A percentile compares a stretch with the other conserved stretches of the same genome.
phyloP scores from a whole-genome alignment of 2,888 invertebrate species.

The Volucella bombylans region DNA sequence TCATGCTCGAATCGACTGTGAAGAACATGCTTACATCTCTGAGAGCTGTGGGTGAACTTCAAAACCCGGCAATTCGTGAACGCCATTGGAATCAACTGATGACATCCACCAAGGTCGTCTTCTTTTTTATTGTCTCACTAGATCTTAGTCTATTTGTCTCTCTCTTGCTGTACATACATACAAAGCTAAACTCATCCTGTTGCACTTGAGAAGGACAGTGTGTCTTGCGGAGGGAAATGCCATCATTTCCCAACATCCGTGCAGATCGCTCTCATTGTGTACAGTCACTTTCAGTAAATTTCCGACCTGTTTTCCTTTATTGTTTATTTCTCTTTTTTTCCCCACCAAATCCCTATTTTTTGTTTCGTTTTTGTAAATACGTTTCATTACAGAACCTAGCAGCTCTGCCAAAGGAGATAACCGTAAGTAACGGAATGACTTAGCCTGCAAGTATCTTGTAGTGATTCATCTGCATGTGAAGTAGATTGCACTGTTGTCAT shows the following conservation, averaged over 20 bases:
- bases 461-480: slow-evolving; percentile 54
- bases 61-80: slow-evolving; percentile 97
- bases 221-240: slow-evolving; percentile 29
- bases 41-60: slow-evolving; percentile 96
- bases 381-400: slow-evolving; percentile 89
- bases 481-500: slow-evolving; percentile 52
- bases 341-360: slow-evolving; percentile 19
- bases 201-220: slow-evolving; percentile 45
- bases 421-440: slow-evolving; percentile 85
- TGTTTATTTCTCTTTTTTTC: slow-evolving; percentile 13
- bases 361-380: slow-evolving; percentile 80
- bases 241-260: slow-evolving; percentile 9
- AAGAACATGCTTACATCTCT: slow-evolving; percentile 98
- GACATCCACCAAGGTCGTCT: slow-evolving; percentile 94
- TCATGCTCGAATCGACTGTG: slow-evolving; percentile 93
- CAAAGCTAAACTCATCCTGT: slow-evolving; percentile 55
- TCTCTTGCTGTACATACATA: slow-evolving; percentile 65
- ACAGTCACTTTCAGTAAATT: slow-evolving; percentile 63
- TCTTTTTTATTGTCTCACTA: slow-evolving; percentile 46
- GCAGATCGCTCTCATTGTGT: slow-evolving; percentile 48
- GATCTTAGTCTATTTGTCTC: not conserved
- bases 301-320: slow-evolving; percentile 36
- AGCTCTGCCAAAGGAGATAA: slow-evolving; percentile 90
- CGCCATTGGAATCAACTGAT: slow-evolving; percentile 98
- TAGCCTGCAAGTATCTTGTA: slow-evolving; percentile 45